Evolutionary conservation across 1,140 invertebrate species (phyloP).

Genomic region (Amyelois transitella): DNA sequence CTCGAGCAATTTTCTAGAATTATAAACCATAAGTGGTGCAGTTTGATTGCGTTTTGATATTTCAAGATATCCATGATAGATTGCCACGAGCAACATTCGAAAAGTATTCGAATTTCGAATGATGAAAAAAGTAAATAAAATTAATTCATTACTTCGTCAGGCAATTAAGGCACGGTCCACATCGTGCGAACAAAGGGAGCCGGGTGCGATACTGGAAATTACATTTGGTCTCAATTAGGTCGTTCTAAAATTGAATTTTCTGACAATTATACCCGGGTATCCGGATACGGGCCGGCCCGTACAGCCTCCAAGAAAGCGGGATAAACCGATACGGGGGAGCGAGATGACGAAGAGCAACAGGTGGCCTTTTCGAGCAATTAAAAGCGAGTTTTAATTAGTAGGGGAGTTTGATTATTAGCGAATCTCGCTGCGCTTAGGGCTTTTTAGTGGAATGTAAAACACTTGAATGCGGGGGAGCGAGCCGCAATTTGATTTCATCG

Average conservation of each 20-base stretch:
- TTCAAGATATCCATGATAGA: conserved; percentile 44
- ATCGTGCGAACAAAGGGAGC: conserved; percentile 49
- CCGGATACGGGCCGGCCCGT: conserved; percentile 61
- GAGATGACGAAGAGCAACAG: conserved; percentile 50
- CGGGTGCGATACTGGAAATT: conserved; percentile 54
- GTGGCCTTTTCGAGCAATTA: conserved; percentile 65
- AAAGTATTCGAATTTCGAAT: not conserved
- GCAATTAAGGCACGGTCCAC: conserved; percentile 49
- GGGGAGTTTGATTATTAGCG: conserved; percentile 68
- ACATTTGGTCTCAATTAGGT: conserved; percentile 62
- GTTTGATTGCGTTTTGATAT: conserved; percentile 47
- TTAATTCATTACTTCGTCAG: conserved; percentile 58
- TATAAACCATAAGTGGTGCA: conserved; percentile 55
- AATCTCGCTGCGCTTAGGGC: conserved; percentile 48
- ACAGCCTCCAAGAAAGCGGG: conserved; percentile 37
- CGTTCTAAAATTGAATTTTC: conserved; percentile 64
- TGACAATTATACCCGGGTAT: conserved; percentile 62
- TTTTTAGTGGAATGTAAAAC: conserved; percentile 60
- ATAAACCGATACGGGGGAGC: conserved; percentile 19
- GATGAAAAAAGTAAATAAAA: conserved; percentile 27
- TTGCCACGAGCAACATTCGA: conserved; percentile 16
- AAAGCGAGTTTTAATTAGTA: conserved; percentile 69
- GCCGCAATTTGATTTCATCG: conserved; percentile 3
- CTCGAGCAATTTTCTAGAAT: conserved; percentile 63
- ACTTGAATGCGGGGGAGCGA: conserved; percentile 35